Evolutionary conservation across 64 coral and sea anemone genomes (phyloP).

Genomic region (Catalaphyllia jardinei): DNA sequence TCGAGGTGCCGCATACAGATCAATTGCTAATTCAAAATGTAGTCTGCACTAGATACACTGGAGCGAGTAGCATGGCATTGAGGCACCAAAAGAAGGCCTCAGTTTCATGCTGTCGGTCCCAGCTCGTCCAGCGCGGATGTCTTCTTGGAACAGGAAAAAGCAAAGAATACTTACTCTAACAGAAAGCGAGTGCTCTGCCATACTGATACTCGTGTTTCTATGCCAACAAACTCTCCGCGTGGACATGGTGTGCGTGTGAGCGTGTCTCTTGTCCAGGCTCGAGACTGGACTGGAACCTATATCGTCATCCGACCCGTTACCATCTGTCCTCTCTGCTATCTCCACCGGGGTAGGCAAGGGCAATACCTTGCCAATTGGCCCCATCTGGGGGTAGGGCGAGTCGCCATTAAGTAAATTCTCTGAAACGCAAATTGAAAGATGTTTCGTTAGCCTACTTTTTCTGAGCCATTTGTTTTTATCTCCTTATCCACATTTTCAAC

Average conservation of each 20-base stretch:
- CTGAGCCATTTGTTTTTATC: no score
- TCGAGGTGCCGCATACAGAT: no score
- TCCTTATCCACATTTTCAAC: no score
- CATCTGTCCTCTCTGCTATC: slow-evolving; percentile 38
- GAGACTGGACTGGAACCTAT: slow-evolving; percentile 60
- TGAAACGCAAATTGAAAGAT: not conserved
- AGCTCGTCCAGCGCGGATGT: no score
- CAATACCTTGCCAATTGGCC: slow-evolving; percentile 55
- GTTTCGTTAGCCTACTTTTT: no score
- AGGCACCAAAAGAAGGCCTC: no score
- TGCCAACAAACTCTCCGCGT: slow-evolving; percentile 98
- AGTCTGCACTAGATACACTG: no score
- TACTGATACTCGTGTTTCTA: slow-evolving; percentile 96
- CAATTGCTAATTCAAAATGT: no score
- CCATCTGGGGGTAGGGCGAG: slow-evolving; percentile 36
- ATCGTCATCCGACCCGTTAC: slow-evolving; percentile 79
- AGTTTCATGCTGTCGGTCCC: no score
- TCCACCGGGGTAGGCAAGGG: slow-evolving; percentile 79
- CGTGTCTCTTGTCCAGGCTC: slow-evolving; percentile 94
- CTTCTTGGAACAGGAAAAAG: no score
- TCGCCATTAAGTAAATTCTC: slow-evolving; percentile 72
- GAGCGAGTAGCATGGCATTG: no score
- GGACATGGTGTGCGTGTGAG: slow-evolving; percentile 95
- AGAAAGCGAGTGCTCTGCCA: slow-evolving; percentile 85
- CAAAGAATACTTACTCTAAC: slow-evolving; percentile 73